Evolutionary conservation across 2,797 vertebrate species (phyloP), one percentile per base, ranked within the genome.

Genomic region (Sebastes aleutianus): DNA sequence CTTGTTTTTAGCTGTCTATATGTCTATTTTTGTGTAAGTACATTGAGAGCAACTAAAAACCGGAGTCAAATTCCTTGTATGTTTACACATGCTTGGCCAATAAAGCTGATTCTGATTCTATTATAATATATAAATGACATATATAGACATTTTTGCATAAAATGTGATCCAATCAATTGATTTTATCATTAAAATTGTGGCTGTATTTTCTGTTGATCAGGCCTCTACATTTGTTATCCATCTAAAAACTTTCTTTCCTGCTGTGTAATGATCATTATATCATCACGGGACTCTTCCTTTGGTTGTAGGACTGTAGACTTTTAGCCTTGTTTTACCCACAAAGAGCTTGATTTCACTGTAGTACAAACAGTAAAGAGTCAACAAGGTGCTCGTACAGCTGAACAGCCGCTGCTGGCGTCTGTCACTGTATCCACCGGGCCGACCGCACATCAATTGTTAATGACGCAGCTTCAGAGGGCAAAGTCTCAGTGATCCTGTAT

Each of bases 371-470:
- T 14, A 18, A 56, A 31, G 7, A 61, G 66, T 24, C 63, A 54
- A 50, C 54, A 61, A 39, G 12, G 64, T 36, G 34, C 43, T 63
- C 9, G 9, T 8, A 8, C n/a, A 58, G 64, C 53, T 27, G 24
- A 3, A 24, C 53, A 18, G 27, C 43, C n/a, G 64, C 14, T 14
- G 26, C 54, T 2, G 29, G 53, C 76, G 32, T 3, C 78, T 13
- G 76, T 86, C 73, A 77, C 69, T 18, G 67, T 14, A 80, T 80
- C 76, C 64, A 26, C 77, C 6, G n/a, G 39, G 16, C 22, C 22
- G 12, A 13, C 16, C 4, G 24, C 80, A 32, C 63, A 78, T 84
- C 11, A 32, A 78, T n/a, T 63, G 36, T 79, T 87, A 76, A 87
- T 76, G 72, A 47, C 1, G 62, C 36, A 2, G 63, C 76, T 56